Conservation (phyloP, 92 coral and sea anemone genomes). For the Palythoa grandis region DNA sequence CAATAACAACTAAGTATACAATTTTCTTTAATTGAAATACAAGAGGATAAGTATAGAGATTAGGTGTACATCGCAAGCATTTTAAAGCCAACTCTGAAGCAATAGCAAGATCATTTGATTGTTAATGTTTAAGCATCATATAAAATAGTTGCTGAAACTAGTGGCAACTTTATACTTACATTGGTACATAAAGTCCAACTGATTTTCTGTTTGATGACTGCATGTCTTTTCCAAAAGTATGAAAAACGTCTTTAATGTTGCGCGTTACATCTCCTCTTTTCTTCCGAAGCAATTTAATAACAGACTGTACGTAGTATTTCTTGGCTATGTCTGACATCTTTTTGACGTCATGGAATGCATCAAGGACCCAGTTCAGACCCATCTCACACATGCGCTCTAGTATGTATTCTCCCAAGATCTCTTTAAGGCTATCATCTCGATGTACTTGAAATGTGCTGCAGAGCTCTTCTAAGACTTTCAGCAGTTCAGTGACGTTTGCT, state of each 20-base stretch:
- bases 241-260: conserved; percentile 11
- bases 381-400: conserved; percentile 12
- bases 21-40: too few species aligned
- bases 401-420: not conserved
- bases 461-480: not conserved
- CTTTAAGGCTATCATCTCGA: conserved; percentile 4
- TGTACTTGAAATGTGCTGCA: not conserved
- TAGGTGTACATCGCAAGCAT: too few species aligned
- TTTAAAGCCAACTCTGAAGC: too few species aligned
- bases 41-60: too few species aligned
- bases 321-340: not conserved
- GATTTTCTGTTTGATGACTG: conserved; percentile 5
- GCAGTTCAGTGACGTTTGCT: not conserved
- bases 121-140: not conserved
- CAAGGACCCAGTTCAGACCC: not conserved
- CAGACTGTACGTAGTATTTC: conserved; percentile 19
- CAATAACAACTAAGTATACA: too few species aligned
- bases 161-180: not conserved
- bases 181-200: not conserved
- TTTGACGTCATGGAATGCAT: conserved; percentile 7
- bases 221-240: not conserved
- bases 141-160: not conserved
- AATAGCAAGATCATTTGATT: too few species aligned
- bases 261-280: conserved; percentile 8
- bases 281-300: not conserved